Conservation (phyloP, 2,888 invertebrate species). For the Harpalus rufipes region DNA sequence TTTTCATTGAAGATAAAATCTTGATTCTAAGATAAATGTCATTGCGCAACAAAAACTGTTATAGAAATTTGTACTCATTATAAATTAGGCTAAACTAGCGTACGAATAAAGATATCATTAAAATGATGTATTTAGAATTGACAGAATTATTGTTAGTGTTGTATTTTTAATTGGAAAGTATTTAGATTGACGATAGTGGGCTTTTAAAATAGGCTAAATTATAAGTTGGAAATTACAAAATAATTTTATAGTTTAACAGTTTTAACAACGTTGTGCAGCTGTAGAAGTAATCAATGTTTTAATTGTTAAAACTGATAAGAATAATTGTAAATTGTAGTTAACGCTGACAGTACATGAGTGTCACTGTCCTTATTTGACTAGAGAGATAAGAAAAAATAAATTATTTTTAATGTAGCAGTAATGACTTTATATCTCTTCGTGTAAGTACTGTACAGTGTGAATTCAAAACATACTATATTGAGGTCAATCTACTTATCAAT, state of each 20-base stretch:
- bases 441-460: background rate
- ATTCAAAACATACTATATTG: no score
- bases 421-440: no score
- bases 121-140: background rate
- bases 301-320: background rate
- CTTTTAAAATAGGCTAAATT: background rate
- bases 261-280: background rate
- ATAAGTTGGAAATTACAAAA: background rate
- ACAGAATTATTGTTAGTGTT: background rate
- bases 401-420: background rate
- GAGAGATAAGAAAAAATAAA: background rate
- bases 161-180: background rate
- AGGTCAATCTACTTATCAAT: no score
- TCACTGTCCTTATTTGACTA: background rate
- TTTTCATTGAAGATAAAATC: no score
- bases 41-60: no score
- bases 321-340: background rate
- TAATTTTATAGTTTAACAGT: background rate
- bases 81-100: no score
- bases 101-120: background rate
- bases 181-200: background rate
- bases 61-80: no score
- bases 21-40: no score
- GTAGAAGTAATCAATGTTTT: constrained; percentile 1
- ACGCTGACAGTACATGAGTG: background rate